Conservation (phyloP, 2,888 invertebrate species). For the Amiota communis region DNA sequence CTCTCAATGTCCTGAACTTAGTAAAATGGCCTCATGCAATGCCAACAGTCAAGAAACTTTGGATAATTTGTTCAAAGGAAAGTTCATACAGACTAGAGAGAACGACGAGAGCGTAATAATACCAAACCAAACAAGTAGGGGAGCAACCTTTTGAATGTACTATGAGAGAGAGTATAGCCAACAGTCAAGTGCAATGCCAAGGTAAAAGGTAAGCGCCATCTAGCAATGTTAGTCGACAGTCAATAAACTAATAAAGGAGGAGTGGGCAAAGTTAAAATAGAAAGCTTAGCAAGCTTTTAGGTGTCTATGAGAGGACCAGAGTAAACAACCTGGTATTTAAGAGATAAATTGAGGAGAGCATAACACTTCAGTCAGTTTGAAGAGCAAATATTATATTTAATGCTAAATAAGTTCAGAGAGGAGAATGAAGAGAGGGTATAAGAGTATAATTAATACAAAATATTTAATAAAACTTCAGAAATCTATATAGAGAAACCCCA, state of each 20-base stretch:
- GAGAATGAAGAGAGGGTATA: too few species aligned
- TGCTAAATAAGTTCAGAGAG: too few species aligned
- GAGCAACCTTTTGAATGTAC: too few species aligned
- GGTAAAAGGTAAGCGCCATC: constrained; percentile 53
- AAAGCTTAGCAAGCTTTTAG: constrained; percentile 21
- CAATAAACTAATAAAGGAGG: constrained; percentile 50
- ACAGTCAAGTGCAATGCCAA: constrained; percentile 60
- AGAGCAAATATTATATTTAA: too few species aligned
- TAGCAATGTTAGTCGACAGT: constrained; percentile 57
- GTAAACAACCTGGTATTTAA: too few species aligned
- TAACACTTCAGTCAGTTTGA: too few species aligned
- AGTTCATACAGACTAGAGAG: constrained; percentile 12
- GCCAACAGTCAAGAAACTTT: constrained; percentile 59
- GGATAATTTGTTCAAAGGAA: constrained; percentile 19
- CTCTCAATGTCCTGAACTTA: constrained; percentile 34
- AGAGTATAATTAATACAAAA: too few species aligned
- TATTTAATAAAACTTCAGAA: too few species aligned
- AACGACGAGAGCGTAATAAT: constrained; percentile 30
- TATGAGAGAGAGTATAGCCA: constrained; percentile 2
- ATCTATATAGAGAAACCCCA: too few species aligned
- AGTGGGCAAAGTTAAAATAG: constrained; percentile 10
- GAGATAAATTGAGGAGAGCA: too few species aligned
- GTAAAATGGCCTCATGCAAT: constrained; percentile 49
- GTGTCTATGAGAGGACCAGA: background rate
- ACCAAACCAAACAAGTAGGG: constrained; percentile 19